phyloP scores from a whole-genome alignment of 2,113 vertebrate species.

The Phainopepla nitens region DNA sequence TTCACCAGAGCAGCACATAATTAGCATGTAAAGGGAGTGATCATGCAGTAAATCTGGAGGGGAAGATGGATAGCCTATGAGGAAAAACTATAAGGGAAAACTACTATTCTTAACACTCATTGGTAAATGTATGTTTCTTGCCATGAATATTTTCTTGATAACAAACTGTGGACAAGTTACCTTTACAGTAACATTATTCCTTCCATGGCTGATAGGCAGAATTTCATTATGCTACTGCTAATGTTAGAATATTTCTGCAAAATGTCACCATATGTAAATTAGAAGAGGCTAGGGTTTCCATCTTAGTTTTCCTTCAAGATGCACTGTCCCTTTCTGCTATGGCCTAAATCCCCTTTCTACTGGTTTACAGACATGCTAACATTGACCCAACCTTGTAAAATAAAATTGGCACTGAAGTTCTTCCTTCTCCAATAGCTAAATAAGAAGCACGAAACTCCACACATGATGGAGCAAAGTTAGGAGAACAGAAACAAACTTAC shows the following conservation, averaged over 20 bases:
- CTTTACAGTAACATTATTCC: conserved; percentile 99
- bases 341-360: not conserved
- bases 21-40: conserved; percentile 95
- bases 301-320: conserved; percentile 89
- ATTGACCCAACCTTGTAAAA: not conserved
- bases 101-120: conserved; percentile 79
- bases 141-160: conserved; percentile 87
- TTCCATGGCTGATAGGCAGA: conserved; percentile 92
- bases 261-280: conserved; percentile 99
- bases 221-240: conserved; percentile 96
- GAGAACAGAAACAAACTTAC: not conserved
- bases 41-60: conserved; percentile 88
- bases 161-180: conserved; percentile 94
- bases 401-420: not conserved
- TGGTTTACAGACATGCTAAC: not conserved
- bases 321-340: conserved; percentile 50
- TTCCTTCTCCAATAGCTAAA: not conserved
- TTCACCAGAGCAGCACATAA: conserved; percentile 87
- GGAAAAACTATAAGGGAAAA: conserved; percentile 72
- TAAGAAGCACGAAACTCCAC: not conserved
- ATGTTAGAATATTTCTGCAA: conserved; percentile 97
- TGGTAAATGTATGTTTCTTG: conserved; percentile 82
- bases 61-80: conserved; percentile 85
- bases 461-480: not conserved
- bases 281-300: conserved; percentile 80